Conservation (phyloP, 2,888 invertebrate species). For the Drosophila borborema region DNA sequence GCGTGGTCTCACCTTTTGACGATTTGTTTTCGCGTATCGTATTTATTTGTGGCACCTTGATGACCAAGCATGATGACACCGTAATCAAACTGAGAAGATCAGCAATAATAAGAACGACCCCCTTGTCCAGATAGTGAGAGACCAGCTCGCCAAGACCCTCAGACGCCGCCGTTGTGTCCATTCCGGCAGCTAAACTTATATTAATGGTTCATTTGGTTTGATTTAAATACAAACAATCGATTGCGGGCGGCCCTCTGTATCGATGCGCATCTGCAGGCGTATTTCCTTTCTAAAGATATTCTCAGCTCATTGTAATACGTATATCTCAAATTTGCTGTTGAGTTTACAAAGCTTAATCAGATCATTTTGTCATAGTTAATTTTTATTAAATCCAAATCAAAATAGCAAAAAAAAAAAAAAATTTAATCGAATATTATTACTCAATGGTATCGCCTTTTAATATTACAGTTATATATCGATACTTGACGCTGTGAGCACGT, state of each 20-base stretch:
- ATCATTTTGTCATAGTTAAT: neutral
- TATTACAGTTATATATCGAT: slow-evolving; percentile 18
- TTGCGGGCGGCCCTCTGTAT: slow-evolving; percentile 29
- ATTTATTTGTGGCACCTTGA: slow-evolving; percentile 93
- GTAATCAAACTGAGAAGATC: slow-evolving; percentile 90
- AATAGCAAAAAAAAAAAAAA: slow-evolving; percentile 12
- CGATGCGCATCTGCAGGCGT: slow-evolving; percentile 15
- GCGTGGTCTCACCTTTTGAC: slow-evolving; percentile 87
- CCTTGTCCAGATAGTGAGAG: slow-evolving; percentile 79
- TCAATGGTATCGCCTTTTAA: neutral
- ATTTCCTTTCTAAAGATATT: neutral
- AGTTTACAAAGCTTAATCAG: no score
- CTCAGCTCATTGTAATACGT: neutral
- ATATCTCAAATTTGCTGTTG: neutral
- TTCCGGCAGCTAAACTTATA: slow-evolving; percentile 42
- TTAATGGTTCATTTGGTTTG: slow-evolving; percentile 26
- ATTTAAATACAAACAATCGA: slow-evolving; percentile 51
- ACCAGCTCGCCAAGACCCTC: slow-evolving; percentile 54
- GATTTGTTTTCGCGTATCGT: slow-evolving; percentile 88
- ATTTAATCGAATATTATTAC: slow-evolving; percentile 28
- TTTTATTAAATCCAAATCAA: slow-evolving; percentile 7
- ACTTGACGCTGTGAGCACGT: slow-evolving; percentile 1
- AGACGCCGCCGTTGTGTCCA: slow-evolving; percentile 34
- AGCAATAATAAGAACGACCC: slow-evolving; percentile 83
- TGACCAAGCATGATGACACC: slow-evolving; percentile 90